These are phyloP conservation scores for Sorex maritimensis DNA, from an alignment of 2,797 vertebrate genomes.

Conservation along the genomic window DNA sequence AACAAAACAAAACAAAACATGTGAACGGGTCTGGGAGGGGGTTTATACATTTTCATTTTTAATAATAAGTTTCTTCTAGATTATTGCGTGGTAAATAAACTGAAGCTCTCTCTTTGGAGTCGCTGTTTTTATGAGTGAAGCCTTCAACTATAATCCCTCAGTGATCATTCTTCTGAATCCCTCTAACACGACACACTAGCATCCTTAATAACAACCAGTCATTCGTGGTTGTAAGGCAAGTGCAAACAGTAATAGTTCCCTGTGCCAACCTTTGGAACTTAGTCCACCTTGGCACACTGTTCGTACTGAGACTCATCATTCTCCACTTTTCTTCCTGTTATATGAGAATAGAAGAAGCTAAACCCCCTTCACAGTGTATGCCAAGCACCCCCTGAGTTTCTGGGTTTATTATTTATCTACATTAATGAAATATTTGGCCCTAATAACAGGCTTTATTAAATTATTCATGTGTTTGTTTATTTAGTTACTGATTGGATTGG, in stretches of 20 bases:
- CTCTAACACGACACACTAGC: neutral
- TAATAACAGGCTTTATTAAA: constrained; percentile 38
- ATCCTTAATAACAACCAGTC: neutral
- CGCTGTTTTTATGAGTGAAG: neutral
- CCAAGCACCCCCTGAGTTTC: constrained; percentile 31
- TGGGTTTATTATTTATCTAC: constrained; percentile 21
- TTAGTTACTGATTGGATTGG: neutral
- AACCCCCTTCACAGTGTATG: constrained; percentile 2
- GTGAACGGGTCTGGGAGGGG: neutral
- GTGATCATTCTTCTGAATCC: constrained; percentile 33
- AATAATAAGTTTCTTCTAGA: constrained; percentile 14
- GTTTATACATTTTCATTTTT: neutral
- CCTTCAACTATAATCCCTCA: neutral
- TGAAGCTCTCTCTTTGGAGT: constrained; percentile 34
- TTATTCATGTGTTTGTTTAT: constrained; percentile 54
- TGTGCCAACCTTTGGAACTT: constrained; percentile 9
- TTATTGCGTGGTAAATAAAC: neutral
- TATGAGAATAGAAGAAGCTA: constrained; percentile 11
- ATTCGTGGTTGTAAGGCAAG: neutral
- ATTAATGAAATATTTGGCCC: constrained; percentile 58
- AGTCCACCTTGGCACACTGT: neutral
- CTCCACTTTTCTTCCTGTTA: constrained; percentile 12
- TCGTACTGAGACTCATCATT: neutral
- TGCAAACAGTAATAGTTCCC: neutral
- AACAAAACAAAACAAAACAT: neutral